phyloP scores from a whole-genome alignment of 2,888 invertebrate species.

The Athripsodes cinereus region DNA sequence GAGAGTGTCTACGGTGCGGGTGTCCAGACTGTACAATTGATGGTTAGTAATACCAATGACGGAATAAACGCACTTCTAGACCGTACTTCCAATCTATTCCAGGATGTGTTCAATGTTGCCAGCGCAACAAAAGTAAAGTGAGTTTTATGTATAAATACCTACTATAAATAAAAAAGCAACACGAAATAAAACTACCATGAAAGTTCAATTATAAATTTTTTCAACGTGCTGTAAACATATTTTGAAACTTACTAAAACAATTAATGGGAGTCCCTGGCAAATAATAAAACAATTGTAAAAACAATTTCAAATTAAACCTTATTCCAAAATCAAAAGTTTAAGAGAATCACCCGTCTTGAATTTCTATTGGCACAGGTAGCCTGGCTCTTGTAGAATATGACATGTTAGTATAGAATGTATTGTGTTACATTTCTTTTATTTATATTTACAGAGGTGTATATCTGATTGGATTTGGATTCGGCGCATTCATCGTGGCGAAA shows the following conservation, averaged over 20 bases:
- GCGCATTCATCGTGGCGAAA: constrained; percentile 54
- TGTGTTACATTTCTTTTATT: not conserved
- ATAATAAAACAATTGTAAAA: too few species aligned
- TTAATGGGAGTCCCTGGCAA: too few species aligned
- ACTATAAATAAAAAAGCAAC: not conserved
- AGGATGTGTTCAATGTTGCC: constrained; percentile 6
- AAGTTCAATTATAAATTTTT: not conserved
- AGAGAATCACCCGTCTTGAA: not conserved
- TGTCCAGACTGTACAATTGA: constrained; percentile 1
- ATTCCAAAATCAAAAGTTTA: too few species aligned
- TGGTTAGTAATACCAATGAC: not conserved
- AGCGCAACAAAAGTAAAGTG: constrained; percentile 8
- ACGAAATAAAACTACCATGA: not conserved
- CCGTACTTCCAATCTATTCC: not conserved
- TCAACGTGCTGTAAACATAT: not conserved
- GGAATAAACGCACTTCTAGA: not conserved
- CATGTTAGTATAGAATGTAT: too few species aligned
- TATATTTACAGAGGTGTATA: constrained; percentile 42
- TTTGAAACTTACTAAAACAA: too few species aligned
- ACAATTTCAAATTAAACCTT: too few species aligned
- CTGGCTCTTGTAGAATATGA: too few species aligned
- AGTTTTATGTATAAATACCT: not conserved
- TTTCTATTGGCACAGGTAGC: too few species aligned
- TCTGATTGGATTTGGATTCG: constrained; percentile 60
- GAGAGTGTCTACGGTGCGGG: not conserved